Conservation (phyloP, 2,888 invertebrate species). For the Noctua pronuba region DNA sequence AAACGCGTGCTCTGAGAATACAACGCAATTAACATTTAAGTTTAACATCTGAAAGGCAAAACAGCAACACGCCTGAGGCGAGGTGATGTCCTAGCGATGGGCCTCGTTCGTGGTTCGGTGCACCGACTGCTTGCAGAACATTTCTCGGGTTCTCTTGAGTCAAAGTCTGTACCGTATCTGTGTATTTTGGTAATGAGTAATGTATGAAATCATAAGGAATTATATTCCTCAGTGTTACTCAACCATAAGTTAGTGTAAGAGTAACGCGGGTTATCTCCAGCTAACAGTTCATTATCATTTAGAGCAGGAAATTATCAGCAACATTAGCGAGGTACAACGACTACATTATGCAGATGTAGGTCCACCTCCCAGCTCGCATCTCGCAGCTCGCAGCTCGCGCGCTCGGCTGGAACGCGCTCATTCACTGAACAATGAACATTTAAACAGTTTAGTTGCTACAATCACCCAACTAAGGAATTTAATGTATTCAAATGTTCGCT, state of each 20-base stretch:
- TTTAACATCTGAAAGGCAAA: conserved; percentile 4
- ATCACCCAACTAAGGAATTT: conserved; percentile 16
- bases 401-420: conserved; percentile 4
- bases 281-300: conserved; percentile 1
- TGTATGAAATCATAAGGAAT: neutral
- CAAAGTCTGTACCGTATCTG: too few species aligned
- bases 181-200: neutral
- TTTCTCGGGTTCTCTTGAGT: neutral
- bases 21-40: neutral
- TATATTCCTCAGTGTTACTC: neutral
- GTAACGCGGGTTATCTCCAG: neutral
- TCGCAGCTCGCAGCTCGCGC: conserved; percentile 11
- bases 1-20: neutral
- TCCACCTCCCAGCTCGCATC: neutral
- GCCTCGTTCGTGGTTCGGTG: neutral
- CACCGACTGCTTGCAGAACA: neutral
- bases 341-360: conserved; percentile 8
- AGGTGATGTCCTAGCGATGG: neutral
- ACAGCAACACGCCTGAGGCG: neutral
- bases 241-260: neutral
- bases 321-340: neutral
- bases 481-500: conserved; percentile 29
- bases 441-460: conserved; percentile 19
- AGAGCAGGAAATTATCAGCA: neutral
- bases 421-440: conserved; percentile 16